phyloP scores from a whole-genome alignment of 2,888 invertebrate species.

The Synergus umbraculus region DNA sequence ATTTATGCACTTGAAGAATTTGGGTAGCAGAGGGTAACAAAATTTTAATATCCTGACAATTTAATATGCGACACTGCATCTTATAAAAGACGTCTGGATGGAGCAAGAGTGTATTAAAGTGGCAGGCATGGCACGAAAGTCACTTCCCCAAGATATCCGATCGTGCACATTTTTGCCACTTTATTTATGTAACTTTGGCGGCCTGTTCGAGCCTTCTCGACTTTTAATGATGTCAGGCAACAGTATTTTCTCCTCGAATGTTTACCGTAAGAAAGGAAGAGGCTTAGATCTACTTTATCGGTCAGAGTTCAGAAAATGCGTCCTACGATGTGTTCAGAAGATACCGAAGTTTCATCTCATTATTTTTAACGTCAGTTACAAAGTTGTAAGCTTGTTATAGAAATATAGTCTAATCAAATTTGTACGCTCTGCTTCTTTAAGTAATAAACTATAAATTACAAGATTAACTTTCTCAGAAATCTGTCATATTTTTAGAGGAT shows the following conservation, averaged over 20 bases:
- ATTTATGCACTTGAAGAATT: not conserved
- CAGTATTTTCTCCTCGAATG: not conserved
- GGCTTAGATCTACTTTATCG: not conserved
- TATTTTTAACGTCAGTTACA: not conserved
- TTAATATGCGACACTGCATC: constrained; percentile 45
- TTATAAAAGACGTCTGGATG: constrained; percentile 18
- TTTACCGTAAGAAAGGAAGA: not conserved
- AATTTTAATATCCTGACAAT: constrained; percentile 54
- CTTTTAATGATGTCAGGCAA: constrained; percentile 11
- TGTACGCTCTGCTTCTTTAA: not conserved
- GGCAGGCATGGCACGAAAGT: constrained; percentile 26
- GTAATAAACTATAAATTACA: too few relatives aligned
- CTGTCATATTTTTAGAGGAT: not conserved
- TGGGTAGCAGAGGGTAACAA: constrained; percentile 22
- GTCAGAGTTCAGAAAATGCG: not conserved
- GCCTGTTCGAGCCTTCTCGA: not conserved
- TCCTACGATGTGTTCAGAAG: not conserved
- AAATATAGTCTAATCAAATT: not conserved
- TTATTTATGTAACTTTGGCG: constrained; percentile 29
- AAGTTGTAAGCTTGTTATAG: not conserved
- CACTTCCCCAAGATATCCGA: constrained; percentile 29
- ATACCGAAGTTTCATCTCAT: not conserved
- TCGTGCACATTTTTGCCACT: constrained; percentile 36
- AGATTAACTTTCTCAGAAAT: not conserved
- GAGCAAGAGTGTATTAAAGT: constrained; percentile 31